A percentile compares a stretch with the other conserved stretches of the same genome.
Evolutionary conservation across 2,797 vertebrate species (phyloP).

Genomic region (Pseudotriccus pelzelni): DNA sequence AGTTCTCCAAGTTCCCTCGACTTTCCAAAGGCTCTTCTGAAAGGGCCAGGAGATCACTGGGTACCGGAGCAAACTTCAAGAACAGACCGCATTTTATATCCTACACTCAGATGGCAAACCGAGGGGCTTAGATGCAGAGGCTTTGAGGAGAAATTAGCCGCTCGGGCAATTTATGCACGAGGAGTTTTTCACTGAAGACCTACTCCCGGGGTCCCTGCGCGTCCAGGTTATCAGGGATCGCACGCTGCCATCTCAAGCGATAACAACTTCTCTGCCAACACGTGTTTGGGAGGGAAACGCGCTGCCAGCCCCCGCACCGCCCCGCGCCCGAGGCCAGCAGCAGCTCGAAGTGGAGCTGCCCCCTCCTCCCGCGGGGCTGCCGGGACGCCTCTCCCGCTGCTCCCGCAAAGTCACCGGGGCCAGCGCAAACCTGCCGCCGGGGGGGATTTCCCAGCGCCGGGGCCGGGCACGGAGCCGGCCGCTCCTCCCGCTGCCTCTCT

Average conservation of each 20-base stretch:
- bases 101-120: neutral
- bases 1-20: conserved; percentile 50
- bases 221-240: neutral
- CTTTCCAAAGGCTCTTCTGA: conserved; percentile 31
- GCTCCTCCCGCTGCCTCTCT: neutral
- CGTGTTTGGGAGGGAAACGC: neutral
- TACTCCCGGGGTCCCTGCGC: neutral
- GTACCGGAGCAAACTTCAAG: neutral
- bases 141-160: neutral
- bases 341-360: neutral
- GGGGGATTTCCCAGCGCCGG: neutral
- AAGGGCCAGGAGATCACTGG: neutral
- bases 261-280: neutral
- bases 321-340: neutral
- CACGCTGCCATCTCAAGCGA: neutral
- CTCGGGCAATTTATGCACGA: neutral
- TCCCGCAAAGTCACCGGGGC: neutral
- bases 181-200: neutral
- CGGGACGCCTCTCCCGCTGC: neutral
- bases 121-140: neutral
- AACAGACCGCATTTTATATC: neutral
- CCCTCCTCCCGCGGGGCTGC: neutral
- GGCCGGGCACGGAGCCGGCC: neutral
- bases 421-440: neutral
- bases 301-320: neutral